Evolutionary conservation across 2,888 invertebrate species (phyloP), one percentile per base, ranked within the genome.

Genomic region (Drosophila infuscata): DNA sequence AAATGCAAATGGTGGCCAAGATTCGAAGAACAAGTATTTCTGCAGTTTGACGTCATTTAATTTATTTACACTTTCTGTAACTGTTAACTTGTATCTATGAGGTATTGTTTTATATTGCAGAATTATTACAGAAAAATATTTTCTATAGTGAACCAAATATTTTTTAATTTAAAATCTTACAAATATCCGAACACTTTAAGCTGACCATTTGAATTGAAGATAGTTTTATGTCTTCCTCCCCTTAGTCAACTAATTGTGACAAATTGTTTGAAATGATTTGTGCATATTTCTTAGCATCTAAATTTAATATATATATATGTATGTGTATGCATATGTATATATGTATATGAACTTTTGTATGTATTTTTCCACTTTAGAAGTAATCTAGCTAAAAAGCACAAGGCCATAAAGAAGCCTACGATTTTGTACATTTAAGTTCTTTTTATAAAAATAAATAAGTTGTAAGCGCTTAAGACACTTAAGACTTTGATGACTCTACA

Each of bases 401-500:
- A 73, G 62, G 59, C 59, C 70, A 65, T 70, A 68, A 76, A 76
- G 61, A 70, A 63, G 64, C 51, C 81, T 82, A 83, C 87, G 83
- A 86, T 82, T 82, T 89, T 82, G 79, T 80, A 81, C 61, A 52
- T 64, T 59, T 68, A 70, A 69, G 75, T 57, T 48, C 9, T 70
- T 83, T 82, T 71, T 72, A 71, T 66, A 69, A 48, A 70, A 78
- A 76, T 82, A 81, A 89, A 88, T 89, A 85, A 88, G 83, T 89
- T 84, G 81, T 89, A 89, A 85, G 80, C 88, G 68, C 64, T 43
- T 5, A 83, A 65, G 65, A 69, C 63, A 71, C 63, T 82, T 60
- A 52, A 64, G 70, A 72, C 72, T 60, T 82, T 84, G 85, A 86
- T 84, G 88, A 74, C 88, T 86, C 72, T 87, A 84, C 88, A 85